phyloP scores from a whole-genome alignment of 2,888 invertebrate species.

The Rhingia campestris region DNA sequence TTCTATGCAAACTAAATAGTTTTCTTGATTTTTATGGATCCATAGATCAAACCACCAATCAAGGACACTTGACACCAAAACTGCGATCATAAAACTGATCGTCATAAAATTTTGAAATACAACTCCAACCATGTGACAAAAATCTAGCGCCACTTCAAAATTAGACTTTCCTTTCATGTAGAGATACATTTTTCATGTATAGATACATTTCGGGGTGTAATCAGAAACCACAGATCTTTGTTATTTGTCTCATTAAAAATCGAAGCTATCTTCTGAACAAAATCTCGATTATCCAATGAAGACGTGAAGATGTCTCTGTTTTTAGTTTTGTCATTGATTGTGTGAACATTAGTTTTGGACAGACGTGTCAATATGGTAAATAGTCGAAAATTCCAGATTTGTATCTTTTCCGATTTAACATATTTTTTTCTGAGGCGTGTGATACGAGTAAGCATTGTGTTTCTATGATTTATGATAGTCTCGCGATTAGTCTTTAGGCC shows the following conservation, averaged over 20 bases:
- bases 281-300: constrained; percentile 37
- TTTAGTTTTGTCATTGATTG: constrained; percentile 31
- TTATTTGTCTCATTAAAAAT: constrained; percentile 16
- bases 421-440: constrained; percentile 13
- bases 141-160: neutral
- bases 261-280: constrained; percentile 4
- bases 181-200: no score
- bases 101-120: neutral
- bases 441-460: no score
- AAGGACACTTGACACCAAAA: no score
- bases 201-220: neutral
- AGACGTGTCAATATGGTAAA: constrained; percentile 37
- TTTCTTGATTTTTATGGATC: no score
- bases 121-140: neutral
- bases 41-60: no score
- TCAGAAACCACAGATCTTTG: constrained; percentile 21
- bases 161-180: neutral
- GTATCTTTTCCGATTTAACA: constrained; percentile 32
- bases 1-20: no score
- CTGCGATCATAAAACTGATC: no score
- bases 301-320: constrained; percentile 17
- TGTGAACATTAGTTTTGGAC: constrained; percentile 13
- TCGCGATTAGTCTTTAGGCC: no score
- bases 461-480: no score
- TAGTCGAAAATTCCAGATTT: constrained; percentile 16